A percentile compares a stretch with the other conserved stretches of the same genome.
These are phyloP conservation scores for Rhabdornis inornatus DNA, from an alignment of 2,113 vertebrate genomes.

Conservation along the genomic window DNA sequence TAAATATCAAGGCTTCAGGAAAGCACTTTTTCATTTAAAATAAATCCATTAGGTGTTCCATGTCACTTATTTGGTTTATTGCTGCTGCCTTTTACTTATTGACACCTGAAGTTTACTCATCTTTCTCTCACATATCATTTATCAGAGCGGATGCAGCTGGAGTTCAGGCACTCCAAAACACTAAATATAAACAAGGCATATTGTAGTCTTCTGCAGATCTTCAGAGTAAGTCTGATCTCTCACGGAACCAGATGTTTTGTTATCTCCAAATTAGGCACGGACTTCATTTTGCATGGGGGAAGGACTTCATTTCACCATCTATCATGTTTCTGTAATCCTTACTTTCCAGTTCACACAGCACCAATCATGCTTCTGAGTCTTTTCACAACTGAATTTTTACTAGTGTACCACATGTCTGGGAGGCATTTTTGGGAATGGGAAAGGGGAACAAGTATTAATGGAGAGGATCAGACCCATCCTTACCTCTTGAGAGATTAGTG, in stretches of 20 bases:
- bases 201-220: conserved; percentile 35
- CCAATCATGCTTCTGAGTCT: conserved; percentile 32
- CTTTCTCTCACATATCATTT: conserved; percentile 22
- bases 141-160: conserved; percentile 33
- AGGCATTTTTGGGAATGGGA: conserved; percentile 33
- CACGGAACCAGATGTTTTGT: conserved; percentile 56
- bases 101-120: conserved; percentile 47
- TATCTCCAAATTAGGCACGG: conserved; percentile 63
- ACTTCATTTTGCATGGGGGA: conserved; percentile 41
- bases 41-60: not conserved
- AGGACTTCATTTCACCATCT: conserved; percentile 61
- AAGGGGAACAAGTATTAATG: not conserved
- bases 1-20: not conserved
- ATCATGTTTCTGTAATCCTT: conserved; percentile 62
- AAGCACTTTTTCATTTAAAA: conserved; percentile 29
- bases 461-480: not conserved
- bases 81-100: conserved; percentile 6
- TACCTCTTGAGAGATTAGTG: not conserved
- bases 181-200: conserved; percentile 52
- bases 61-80: conserved; percentile 2
- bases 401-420: not conserved
- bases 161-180: conserved; percentile 45
- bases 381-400: conserved; percentile 37
- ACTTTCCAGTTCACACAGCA: conserved; percentile 30
- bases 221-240: conserved; percentile 39